A percentile compares a stretch with the other conserved stretches of the same genome.
Evolutionary conservation across 1,140 invertebrate genomes (phyloP).

Genomic region (Microvelia longipes): DNA sequence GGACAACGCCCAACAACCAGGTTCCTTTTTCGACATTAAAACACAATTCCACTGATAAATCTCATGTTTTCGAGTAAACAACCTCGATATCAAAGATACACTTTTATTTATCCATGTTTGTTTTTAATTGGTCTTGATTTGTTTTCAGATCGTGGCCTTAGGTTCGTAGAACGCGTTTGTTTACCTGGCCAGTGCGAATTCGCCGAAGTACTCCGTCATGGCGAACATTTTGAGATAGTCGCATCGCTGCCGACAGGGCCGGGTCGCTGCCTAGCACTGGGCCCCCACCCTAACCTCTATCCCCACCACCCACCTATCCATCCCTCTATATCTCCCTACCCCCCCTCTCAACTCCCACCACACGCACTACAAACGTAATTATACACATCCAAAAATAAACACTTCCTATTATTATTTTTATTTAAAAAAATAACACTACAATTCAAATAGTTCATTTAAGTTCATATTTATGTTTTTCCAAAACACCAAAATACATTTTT

Average conservation of each 20-base stretch:
- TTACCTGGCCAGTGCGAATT: constrained; percentile 34
- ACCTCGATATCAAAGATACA: too few species aligned
- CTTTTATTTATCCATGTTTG: too few species aligned
- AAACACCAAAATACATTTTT: too few species aligned
- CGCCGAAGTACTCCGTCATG: constrained; percentile 36
- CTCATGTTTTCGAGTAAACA: too few species aligned
- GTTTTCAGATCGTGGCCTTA: too few species aligned
- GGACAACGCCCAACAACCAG: neutral
- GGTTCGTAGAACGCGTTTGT: neutral
- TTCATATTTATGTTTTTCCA: too few species aligned
- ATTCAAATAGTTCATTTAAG: too few species aligned
- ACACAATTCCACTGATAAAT: too few species aligned
- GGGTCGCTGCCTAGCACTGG: neutral
- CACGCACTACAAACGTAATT: constrained; percentile 1
- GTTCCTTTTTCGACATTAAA: neutral
- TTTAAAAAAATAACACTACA: neutral
- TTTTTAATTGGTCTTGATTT: too few species aligned
- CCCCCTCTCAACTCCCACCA: neutral
- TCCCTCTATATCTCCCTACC: constrained; percentile 2
- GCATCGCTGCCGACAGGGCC: constrained; percentile 1
- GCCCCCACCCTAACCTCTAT: constrained; percentile 1
- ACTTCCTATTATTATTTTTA: neutral
- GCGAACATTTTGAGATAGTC: constrained; percentile 26
- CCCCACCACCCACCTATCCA: constrained; percentile 2
- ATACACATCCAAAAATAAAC: neutral